Conservation (phyloP, 2,113 vertebrate species). For the Strix uralensis region DNA sequence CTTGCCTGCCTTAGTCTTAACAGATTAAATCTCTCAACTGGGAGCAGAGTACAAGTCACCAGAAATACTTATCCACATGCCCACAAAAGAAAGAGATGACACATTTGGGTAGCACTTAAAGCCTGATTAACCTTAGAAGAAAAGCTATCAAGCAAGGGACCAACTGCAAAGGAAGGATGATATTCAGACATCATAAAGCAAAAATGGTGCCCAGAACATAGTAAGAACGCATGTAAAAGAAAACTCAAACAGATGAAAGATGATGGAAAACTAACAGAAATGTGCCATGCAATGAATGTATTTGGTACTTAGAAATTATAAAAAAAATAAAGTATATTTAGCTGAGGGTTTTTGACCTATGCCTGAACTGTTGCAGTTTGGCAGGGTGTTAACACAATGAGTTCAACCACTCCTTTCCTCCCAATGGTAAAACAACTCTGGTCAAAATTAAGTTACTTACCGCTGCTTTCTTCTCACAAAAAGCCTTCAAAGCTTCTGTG, state of each 20-base stretch:
- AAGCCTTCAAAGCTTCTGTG: constrained; percentile 45
- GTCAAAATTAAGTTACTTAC: constrained; percentile 23
- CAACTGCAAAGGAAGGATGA: not conserved
- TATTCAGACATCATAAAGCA: not conserved
- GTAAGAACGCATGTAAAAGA: not conserved
- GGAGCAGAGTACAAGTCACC: not conserved
- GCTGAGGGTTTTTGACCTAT: not conserved
- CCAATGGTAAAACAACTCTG: not conserved
- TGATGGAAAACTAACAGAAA: not conserved
- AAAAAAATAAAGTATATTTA: not conserved
- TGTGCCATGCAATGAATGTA: not conserved
- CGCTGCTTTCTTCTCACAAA: constrained; percentile 57
- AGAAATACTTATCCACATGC: not conserved
- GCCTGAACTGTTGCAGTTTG: not conserved
- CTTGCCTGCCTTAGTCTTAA: not conserved
- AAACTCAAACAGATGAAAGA: not conserved
- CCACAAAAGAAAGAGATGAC: not conserved
- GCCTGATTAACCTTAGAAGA: not conserved
- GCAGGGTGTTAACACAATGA: not conserved
- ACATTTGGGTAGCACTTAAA: not conserved
- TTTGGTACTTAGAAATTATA: not conserved
- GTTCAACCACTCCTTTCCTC: not conserved
- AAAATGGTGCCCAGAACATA: not conserved
- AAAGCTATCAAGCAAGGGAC: not conserved
- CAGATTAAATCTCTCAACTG: not conserved